Percentiles rank a stretch among this genome's conserved stretches.
Conservation (phyloP, 2,797 vertebrate genomes). For the Sebastes reedi region DNA sequence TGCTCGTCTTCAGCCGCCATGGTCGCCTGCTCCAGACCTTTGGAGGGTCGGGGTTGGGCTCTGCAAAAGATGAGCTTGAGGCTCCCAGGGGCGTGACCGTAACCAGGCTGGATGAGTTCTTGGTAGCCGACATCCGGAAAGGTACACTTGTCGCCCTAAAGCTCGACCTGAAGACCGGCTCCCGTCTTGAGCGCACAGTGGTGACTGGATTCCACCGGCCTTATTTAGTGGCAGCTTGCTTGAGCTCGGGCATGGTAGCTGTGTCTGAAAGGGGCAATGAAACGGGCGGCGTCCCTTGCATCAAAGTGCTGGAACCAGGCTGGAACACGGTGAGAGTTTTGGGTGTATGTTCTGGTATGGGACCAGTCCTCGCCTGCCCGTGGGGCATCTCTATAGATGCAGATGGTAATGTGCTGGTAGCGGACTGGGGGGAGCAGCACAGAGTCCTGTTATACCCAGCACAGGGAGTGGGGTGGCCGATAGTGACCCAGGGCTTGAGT, state of each 20-base stretch:
- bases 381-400: constrained; percentile 86
- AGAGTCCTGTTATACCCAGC: constrained; percentile 79
- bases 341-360: constrained; percentile 80
- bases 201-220: constrained; percentile 85
- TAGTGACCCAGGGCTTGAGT: constrained; percentile 80
- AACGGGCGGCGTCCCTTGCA: constrained; percentile 78
- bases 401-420: constrained; percentile 82
- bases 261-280: constrained; percentile 85
- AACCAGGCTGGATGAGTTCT: constrained; percentile 80
- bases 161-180: constrained; percentile 78
- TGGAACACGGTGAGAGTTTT: constrained; percentile 84
- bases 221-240: constrained; percentile 82
- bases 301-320: constrained; percentile 83
- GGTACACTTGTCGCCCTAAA: constrained; percentile 81
- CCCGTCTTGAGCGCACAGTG: constrained; percentile 79
- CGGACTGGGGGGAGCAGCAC: constrained; percentile 85
- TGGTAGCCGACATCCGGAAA: constrained; percentile 84
- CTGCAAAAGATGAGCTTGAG: constrained; percentile 79
- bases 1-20: constrained; percentile 83
- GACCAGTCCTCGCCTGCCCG: constrained; percentile 80
- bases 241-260: constrained; percentile 77
- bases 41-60: constrained; percentile 69
- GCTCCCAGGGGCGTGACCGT: constrained; percentile 84
- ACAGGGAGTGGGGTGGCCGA: constrained; percentile 70
- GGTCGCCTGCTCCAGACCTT: constrained; percentile 84